Percentiles rank a stretch among this genome's conserved stretches.
phyloP scores from a whole-genome alignment of 2,113 vertebrate species.

The Ovis aries region ARS-UI_Ramb_v3.0 NC_056072.1:13081501-13082000 shows the following conservation, averaged over 20 bases:
- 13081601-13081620: background rate
- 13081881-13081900: background rate
- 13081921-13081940: accelerated
- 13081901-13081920: accelerated
- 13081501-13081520: background rate
- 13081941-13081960: background rate
- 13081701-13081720: background rate
- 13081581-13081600: background rate
- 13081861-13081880: background rate
- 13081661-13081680: background rate
- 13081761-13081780: background rate
- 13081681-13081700: background rate
- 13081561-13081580: background rate
- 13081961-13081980: background rate
- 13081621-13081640: background rate
- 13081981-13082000: conserved; percentile 90
- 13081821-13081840: accelerated
- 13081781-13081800: background rate
- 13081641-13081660: accelerated
- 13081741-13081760: background rate
- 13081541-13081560: background rate
- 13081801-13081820: background rate
- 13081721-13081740: background rate
- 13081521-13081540: background rate
- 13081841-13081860: background rate